These are phyloP conservation scores for Osmerus mordax DNA, from an alignment of 2,113 vertebrate species.

Conservation along the genomic window DNA sequence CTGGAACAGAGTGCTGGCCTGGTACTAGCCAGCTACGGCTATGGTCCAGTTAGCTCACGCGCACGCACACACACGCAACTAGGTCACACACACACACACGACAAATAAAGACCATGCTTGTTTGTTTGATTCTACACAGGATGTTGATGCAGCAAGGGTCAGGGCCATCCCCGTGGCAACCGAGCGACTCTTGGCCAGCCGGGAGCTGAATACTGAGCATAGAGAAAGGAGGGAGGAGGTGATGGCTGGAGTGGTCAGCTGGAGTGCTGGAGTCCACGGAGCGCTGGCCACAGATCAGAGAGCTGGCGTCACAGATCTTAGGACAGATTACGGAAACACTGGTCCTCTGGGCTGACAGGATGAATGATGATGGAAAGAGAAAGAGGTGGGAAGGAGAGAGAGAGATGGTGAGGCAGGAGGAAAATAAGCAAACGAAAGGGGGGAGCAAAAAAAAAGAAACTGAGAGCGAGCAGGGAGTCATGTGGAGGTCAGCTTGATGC, in stretches of 20 bases:
- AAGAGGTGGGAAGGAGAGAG: background rate
- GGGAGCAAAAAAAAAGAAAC: no score
- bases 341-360: background rate
- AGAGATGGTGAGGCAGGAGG: conserved; percentile 1
- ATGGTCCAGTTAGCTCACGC: no score
- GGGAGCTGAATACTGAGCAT: background rate
- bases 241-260: conserved; percentile 7
- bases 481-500: no score
- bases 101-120: background rate
- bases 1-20: no score
- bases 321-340: background rate
- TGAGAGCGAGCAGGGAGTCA: no score
- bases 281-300: background rate
- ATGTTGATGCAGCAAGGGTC: background rate
- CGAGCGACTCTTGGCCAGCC: background rate
- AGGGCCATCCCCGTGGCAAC: background rate
- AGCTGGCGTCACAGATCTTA: background rate
- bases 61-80: no score
- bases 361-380: background rate
- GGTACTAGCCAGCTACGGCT: no score
- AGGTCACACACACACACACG: background rate
- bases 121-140: conserved; percentile 8
- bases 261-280: background rate
- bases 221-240: background rate
- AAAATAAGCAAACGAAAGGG: no score